Percentiles rank a stretch among this genome's conserved stretches.
phyloP scores from a whole-genome alignment of 2,113 vertebrate genomes.

The Irena cyanogastra region DNA sequence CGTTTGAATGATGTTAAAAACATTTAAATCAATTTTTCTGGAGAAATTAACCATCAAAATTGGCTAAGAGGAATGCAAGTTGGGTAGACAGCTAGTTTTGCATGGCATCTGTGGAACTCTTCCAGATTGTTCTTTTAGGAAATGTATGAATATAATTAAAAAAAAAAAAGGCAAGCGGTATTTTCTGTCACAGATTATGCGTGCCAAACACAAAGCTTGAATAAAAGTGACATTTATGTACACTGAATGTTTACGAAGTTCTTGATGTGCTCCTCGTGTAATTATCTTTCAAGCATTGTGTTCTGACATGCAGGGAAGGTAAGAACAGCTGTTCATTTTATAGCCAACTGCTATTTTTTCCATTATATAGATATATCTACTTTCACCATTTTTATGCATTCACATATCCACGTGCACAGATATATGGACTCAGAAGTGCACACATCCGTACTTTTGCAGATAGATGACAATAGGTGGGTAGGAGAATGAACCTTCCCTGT shows the following conservation, averaged over 20 bases:
- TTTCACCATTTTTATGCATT: background rate
- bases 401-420: background rate
- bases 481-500: background rate
- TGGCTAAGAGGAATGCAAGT: background rate
- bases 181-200: background rate
- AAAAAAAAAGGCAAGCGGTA: background rate
- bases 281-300: conserved; percentile 1
- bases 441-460: background rate
- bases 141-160: background rate
- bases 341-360: background rate
- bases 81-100: background rate
- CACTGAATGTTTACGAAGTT: conserved; percentile 26
- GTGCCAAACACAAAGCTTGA: conserved; percentile 14
- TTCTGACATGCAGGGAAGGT: background rate
- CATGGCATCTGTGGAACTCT: background rate
- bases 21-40: background rate
- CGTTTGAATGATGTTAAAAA: background rate
- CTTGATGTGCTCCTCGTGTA: conserved; percentile 1
- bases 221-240: conserved; percentile 25
- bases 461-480: background rate
- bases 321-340: background rate
- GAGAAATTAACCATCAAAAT: background rate
- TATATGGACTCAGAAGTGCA: background rate
- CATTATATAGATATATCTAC: background rate
- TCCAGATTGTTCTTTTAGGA: background rate